A percentile compares a stretch with the other conserved stretches of the same genome.
These are phyloP conservation scores for Australoheros scitulus DNA, from an alignment of 2,113 vertebrate species.

Conservation along the genomic window DNA sequence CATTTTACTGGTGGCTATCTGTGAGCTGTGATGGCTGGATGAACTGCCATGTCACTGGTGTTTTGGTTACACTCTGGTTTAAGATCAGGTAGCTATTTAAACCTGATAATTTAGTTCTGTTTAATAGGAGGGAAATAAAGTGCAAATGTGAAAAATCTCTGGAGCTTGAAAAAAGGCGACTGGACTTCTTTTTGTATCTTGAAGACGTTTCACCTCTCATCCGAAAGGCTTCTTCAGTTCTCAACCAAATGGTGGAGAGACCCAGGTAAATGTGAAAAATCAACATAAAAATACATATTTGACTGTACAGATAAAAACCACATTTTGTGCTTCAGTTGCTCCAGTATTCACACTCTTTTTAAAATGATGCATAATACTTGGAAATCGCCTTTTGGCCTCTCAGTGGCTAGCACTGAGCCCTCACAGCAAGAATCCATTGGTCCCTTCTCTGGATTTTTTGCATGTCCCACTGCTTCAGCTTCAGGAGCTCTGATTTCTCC, in stretches of 20 bases:
- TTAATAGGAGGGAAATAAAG: not conserved
- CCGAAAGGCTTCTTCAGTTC: no score
- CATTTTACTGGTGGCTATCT: not conserved
- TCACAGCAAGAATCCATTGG: not conserved
- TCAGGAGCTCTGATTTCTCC: not conserved
- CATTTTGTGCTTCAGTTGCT: accelerated
- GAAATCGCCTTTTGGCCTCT: not conserved
- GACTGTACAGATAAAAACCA: not conserved
- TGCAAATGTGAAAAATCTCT: not conserved
- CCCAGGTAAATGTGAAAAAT: not conserved
- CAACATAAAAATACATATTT: not conserved
- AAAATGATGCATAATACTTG: not conserved
- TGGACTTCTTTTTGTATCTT: no score
- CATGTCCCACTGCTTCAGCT: not conserved
- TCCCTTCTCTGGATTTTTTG: not conserved
- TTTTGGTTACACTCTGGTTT: not conserved
- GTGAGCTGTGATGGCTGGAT: not conserved
- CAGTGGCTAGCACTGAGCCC: not conserved
- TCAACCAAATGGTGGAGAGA: no score
- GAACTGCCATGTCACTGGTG: accelerated
- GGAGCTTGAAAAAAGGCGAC: no score
- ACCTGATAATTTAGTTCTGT: not conserved
- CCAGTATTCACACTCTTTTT: not conserved
- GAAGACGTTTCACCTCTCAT: no score
- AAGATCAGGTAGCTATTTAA: not conserved